Percentiles rank a stretch among this genome's conserved stretches.
These are phyloP conservation scores for Coelopa frigida DNA, from an alignment of 1,140 invertebrate genomes.

Conservation along the genomic window DNA sequence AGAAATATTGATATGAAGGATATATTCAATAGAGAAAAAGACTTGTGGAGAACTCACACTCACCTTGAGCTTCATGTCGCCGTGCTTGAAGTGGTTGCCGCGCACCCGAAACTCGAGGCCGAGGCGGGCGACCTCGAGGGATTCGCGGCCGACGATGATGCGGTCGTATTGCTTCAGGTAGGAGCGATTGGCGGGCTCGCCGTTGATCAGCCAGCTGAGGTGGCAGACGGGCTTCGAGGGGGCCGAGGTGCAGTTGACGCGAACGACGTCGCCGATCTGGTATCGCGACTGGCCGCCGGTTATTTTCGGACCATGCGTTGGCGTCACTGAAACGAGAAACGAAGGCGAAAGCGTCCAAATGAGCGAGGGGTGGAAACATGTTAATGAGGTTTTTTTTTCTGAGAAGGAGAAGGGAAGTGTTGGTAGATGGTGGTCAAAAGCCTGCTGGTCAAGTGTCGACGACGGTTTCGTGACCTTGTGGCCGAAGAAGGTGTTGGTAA, in stretches of 20 bases:
- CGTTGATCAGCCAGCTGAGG: constrained; percentile 82
- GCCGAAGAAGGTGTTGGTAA: too few species aligned
- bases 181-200: constrained; percentile 59
- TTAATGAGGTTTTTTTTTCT: too few species aligned
- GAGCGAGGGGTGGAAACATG: too few species aligned
- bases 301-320: constrained; percentile 74
- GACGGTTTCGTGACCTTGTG: too few species aligned
- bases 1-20: neutral
- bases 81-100: constrained; percentile 67
- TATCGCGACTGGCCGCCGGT: constrained; percentile 70
- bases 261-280: constrained; percentile 70
- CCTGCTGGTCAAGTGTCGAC: too few species aligned
- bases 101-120: constrained; percentile 67
- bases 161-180: constrained; percentile 40
- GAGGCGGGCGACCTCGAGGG: constrained; percentile 63
- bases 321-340: constrained; percentile 56
- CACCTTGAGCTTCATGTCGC: constrained; percentile 75
- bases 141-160: constrained; percentile 34
- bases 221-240: constrained; percentile 74
- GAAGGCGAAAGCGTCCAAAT: too few species aligned
- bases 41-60: constrained; percentile 13
- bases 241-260: constrained; percentile 76
- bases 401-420: too few species aligned
- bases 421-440: too few species aligned
- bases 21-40: constrained; percentile 1